Percentiles rank a stretch among this genome's conserved stretches.
These are phyloP conservation scores for Choreutis nemorana DNA, from an alignment of 2,888 invertebrate genomes.

Conservation along the genomic window DNA sequence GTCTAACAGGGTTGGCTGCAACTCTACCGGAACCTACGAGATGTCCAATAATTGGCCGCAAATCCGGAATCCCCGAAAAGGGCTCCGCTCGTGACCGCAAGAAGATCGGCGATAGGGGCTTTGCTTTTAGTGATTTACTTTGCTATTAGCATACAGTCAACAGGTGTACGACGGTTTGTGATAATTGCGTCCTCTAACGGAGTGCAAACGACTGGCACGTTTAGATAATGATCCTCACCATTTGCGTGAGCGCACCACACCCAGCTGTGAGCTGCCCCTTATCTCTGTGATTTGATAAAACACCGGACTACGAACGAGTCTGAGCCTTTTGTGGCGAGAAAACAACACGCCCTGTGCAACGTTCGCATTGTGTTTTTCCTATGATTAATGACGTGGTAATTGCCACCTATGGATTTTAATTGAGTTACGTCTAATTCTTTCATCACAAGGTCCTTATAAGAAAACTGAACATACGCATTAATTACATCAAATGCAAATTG, in stretches of 20 bases:
- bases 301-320: conserved; percentile 15
- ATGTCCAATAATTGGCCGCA: conserved; percentile 21
- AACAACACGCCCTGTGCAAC: too few relatives aligned
- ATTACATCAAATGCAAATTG: too few relatives aligned
- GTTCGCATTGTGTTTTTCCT: conserved; percentile 11
- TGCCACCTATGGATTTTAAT: too few relatives aligned
- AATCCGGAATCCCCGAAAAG: conserved; percentile 13
- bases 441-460: too few relatives aligned
- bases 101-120: conserved; percentile 12
- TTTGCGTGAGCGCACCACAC: conserved; percentile 25
- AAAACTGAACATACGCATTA: too few relatives aligned
- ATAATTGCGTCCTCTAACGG: conserved; percentile 34
- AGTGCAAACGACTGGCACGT: conserved; percentile 31
- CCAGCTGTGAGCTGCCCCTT: conserved; percentile 13
- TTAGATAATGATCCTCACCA: conserved; percentile 38
- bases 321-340: conserved; percentile 12
- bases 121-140: conserved; percentile 15
- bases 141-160: conserved; percentile 26
- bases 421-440: too few relatives aligned
- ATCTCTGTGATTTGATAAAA: conserved; percentile 15
- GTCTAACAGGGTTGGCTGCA: too few relatives aligned
- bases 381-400: too few relatives aligned
- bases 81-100: conserved; percentile 18
- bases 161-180: conserved; percentile 36
- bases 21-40: too few relatives aligned